Conservation (phyloP, 2,113 vertebrate genomes). For the Corvus cornix region DNA sequence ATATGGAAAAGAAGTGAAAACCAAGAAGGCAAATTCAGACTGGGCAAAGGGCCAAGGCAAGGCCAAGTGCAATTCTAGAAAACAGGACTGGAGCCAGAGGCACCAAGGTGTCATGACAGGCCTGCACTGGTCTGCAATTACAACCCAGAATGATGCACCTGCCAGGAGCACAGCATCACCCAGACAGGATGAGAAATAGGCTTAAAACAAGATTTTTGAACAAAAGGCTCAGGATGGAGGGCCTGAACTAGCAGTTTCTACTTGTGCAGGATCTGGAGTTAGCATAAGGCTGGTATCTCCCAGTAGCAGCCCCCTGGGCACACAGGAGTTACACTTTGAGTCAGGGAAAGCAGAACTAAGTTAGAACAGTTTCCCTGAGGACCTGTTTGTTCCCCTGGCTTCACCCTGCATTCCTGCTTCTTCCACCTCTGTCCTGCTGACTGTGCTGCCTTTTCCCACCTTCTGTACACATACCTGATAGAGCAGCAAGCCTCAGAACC, state of each 20-base stretch:
- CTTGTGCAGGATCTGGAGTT: neutral
- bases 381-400: neutral
- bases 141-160: neutral
- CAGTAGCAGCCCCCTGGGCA: neutral
- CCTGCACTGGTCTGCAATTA: neutral
- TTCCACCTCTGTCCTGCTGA: neutral
- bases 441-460: neutral
- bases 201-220: neutral
- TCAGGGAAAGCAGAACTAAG: neutral
- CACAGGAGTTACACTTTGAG: neutral
- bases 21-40: slow-evolving; percentile 37
- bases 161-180: slow-evolving; percentile 6
- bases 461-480: neutral
- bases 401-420: neutral
- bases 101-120: slow-evolving; percentile 19
- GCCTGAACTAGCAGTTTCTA: neutral
- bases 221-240: neutral
- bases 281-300: neutral
- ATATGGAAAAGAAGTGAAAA: slow-evolving; percentile 62
- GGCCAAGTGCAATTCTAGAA: slow-evolving; percentile 62
- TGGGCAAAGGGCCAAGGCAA: slow-evolving; percentile 53
- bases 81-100: neutral
- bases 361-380: neutral
- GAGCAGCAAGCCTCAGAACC: neutral
- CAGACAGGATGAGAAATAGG: neutral